phyloP scores from a whole-genome alignment of 2,113 vertebrate species.

The Ictalurus punctatus region DNA sequence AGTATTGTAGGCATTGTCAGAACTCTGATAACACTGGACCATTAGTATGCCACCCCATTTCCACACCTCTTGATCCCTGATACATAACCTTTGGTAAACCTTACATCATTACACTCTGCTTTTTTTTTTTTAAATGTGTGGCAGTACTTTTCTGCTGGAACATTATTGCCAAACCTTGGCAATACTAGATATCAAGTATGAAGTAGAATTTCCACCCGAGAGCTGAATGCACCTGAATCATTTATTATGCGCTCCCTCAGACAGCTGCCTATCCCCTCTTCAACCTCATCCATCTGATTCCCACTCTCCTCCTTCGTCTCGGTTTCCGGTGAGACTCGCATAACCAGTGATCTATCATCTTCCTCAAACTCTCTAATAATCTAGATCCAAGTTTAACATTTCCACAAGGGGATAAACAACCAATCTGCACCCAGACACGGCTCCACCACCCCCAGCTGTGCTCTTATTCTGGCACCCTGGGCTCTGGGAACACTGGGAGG shows the following conservation, averaged over 20 bases:
- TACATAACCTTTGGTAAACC: background rate
- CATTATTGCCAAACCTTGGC: background rate
- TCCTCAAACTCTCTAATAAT: conserved; percentile 8
- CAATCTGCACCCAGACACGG: background rate
- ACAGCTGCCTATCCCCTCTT: conserved; percentile 24
- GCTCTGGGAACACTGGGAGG: conserved; percentile 48
- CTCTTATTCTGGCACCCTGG: conserved; percentile 41
- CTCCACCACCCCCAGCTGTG: conserved; percentile 14
- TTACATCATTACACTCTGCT: background rate
- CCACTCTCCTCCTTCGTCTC: conserved; percentile 23
- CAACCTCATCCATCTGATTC: conserved; percentile 47
- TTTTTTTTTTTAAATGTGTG: background rate
- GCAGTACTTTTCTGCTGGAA: background rate
- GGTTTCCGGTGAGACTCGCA: background rate
- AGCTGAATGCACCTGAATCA: conserved; percentile 11
- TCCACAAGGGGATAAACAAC: conserved; percentile 19
- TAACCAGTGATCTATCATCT: conserved; percentile 24
- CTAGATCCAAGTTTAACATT: conserved; percentile 22
- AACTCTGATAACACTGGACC: background rate
- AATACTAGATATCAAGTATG: background rate
- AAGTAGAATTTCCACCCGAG: conserved; percentile 21
- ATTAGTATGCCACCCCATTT: background rate
- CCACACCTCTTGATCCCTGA: background rate
- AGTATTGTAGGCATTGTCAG: background rate
- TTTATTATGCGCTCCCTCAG: conserved; percentile 23